phyloP scores from a whole-genome alignment of 2,113 vertebrate genomes.

The Dicaeum eximium region DNA sequence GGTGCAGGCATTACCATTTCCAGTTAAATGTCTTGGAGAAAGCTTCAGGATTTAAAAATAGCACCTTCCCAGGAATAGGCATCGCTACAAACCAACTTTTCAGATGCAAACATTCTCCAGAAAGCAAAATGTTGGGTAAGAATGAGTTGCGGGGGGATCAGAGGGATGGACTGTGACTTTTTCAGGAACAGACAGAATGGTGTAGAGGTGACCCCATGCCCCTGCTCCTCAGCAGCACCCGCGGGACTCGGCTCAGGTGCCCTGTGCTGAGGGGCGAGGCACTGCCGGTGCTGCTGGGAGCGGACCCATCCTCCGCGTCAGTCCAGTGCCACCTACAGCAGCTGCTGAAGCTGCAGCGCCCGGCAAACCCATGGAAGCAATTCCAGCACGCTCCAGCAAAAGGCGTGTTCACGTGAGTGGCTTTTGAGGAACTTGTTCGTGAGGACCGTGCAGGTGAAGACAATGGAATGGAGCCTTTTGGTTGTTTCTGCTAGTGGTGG shows the following conservation, averaged over 20 bases:
- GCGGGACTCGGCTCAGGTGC: rapidly evolving
- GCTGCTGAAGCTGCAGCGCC: background rate
- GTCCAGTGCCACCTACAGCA: constrained; percentile 32
- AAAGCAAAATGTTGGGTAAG: background rate
- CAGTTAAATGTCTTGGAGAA: background rate
- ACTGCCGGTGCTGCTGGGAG: background rate
- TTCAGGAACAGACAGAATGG: background rate
- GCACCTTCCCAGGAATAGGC: background rate
- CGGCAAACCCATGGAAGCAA: background rate
- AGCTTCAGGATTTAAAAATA: background rate
- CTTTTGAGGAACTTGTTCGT: background rate
- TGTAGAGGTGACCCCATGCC: rapidly evolving
- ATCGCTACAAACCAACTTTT: background rate
- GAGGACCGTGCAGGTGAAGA: rapidly evolving
- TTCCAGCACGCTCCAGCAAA: background rate
- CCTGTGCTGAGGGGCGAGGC: background rate
- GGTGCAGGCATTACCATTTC: background rate
- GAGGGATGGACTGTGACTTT: background rate
- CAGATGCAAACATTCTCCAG: background rate
- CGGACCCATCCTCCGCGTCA: background rate
- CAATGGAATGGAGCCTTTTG: background rate
- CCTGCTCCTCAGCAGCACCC: background rate
- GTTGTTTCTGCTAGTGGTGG: rapidly evolving
- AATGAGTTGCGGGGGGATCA: background rate
- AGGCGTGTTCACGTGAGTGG: rapidly evolving